Evolutionary conservation across 2,888 invertebrate genomes (phyloP), one percentile per base, ranked within the genome.

Genomic region (Melipona beecheii): DNA sequence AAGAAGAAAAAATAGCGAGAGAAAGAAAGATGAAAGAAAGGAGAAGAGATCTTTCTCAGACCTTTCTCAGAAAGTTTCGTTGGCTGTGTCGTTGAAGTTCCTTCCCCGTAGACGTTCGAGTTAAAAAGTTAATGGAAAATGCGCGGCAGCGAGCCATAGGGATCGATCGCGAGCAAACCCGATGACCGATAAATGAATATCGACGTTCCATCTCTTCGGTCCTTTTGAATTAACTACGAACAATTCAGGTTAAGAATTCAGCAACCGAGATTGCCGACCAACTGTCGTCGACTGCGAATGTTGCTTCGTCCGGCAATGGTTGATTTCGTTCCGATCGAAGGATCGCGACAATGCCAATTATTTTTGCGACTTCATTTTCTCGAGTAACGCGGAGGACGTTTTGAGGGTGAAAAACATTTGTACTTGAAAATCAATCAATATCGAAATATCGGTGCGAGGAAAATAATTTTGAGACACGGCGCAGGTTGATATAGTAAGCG

Each of bases 21-120:
- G 2, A 24, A 21, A 50, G 36, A 58, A 21, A 52, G 60, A 56
- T 17, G 62, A 15, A 17, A 52, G 31, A 62, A 21, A 49, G 27
- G 4, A 31, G 3, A 19, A 17, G 60, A 19, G 21, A 50, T 21
- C 49, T 56, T 19, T 21, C 19, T 24, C 17, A 19, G 54, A 31
- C 36, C 36, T 36, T 9, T 36, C 36, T 36, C 64, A 19, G 36
- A 76, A 80, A 60, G 58, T 80, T 80, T 80, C 76, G 43, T 43
- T 27, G 49, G 19, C 50, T 27, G 50, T 62, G 66, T 56, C 31
- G n/a, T 17, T 75, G 50, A 70, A 56, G 54, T 75, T 43, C 52
- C 36, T n/a, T 56, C 62, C 21, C 27, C 31, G 36, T 31, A 4
- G 6, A 9, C 17, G 15, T 4, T 50, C 19, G 19, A 69, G 43